Evolutionary conservation across 2,888 invertebrate genomes (phyloP), one percentile per base, ranked within the genome.

Genomic region (Philonicus albiceps): DNA sequence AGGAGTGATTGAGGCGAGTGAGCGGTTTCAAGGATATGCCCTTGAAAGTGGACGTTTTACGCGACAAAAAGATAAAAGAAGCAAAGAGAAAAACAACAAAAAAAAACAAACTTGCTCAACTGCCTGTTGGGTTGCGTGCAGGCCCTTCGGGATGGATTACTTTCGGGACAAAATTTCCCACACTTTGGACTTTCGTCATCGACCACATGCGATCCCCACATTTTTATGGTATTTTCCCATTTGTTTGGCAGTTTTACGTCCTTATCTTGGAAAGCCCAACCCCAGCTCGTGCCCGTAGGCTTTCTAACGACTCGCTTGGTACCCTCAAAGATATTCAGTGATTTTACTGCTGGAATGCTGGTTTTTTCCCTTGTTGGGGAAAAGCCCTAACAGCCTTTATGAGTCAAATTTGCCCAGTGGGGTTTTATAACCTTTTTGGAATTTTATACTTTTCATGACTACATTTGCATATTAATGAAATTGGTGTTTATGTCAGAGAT

Each of bases 11-110:
- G 81, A 83, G 37, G 64, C 64, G 22, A 64, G 64, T 13, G 55
- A 83, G 53, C 31, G 3, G n/a, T 83, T 22, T 83, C 81, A 83
- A 83, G 81, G 81, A 83, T 83, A 22, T 64, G 81, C 34, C 81
- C 81, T 83, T 83, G 81, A 78, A 78, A 78, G 13, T 49, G 78
- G 64, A 27, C 64, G 64, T 7, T 64, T 64, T 19, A 11, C 22
- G 64, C 64, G 64, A 64, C 64, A 64, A 22, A 64, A 64, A 64
- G 19, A 53, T 19, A 19, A 19, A 53, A 5, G 19, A 64, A n/a
- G n/a, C n/a, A n/a, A n/a, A n/a, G n/a, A n/a, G n/a, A n/a, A n/a
- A n/a, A n/a, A n/a, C n/a, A n/a, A n/a, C n/a, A n/a, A n/a, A n/a
- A 11, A 37, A 37, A 37, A 6, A 2, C 8, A 64, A 64, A 19